phyloP scores from a whole-genome alignment of 2,888 invertebrate genomes.

The Hirtodrosophila alboralis region DNA sequence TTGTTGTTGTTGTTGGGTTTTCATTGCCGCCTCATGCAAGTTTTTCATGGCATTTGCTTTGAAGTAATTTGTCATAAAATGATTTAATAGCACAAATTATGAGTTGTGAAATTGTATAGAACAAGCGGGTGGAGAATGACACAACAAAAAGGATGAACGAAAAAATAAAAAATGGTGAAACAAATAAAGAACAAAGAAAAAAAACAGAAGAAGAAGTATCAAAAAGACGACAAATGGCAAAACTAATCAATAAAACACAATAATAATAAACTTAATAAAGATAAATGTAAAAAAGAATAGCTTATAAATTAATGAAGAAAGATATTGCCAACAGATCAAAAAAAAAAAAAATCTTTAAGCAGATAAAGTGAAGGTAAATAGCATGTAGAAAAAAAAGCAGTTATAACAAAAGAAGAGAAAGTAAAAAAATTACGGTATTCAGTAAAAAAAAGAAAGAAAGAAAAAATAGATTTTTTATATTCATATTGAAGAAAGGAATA shows the following conservation, averaged over 20 bases:
- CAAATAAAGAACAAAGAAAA: slow-evolving; percentile 5
- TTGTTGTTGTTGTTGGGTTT: slow-evolving; percentile 34
- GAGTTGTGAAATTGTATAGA: slow-evolving; percentile 26
- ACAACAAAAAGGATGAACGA: slow-evolving; percentile 3
- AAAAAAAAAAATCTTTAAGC: too few relatives aligned
- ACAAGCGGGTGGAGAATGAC: slow-evolving; percentile 11
- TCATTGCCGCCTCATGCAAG: slow-evolving; percentile 32
- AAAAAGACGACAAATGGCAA: slow-evolving; percentile 13
- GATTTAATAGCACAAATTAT: slow-evolving; percentile 50
- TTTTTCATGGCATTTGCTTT: slow-evolving; percentile 18
- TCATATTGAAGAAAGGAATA: too few relatives aligned
- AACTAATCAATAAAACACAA: slow-evolving; percentile 20
- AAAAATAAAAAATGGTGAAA: slow-evolving; percentile 9
- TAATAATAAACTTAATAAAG: slow-evolving; percentile 2
- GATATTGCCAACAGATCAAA: too few relatives aligned
- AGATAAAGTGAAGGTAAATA: background rate
- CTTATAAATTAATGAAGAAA: too few relatives aligned
- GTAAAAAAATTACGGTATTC: slow-evolving; percentile 6
- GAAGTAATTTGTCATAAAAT: slow-evolving; percentile 48
- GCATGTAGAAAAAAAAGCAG: background rate
- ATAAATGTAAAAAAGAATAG: too few relatives aligned
- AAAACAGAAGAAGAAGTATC: slow-evolving; percentile 3
- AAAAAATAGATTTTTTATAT: too few relatives aligned
- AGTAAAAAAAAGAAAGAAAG: too few relatives aligned
- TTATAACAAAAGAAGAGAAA: slow-evolving; percentile 20